phyloP scores from a whole-genome alignment of 2,113 vertebrate genomes.

The Forbesichthys agassizii region DNA sequence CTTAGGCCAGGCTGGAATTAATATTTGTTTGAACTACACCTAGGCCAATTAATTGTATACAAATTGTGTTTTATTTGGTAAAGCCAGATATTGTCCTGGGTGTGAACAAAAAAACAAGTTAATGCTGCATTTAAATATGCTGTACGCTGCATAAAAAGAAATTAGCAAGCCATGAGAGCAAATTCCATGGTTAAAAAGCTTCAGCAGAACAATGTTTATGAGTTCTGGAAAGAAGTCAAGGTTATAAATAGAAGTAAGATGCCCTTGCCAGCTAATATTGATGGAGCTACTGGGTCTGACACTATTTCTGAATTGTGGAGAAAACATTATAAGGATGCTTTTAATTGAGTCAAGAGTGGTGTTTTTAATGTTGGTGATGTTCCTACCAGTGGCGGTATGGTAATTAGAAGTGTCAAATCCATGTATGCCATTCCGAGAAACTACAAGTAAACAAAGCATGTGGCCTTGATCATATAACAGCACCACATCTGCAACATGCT shows the following conservation, averaged over 20 bases:
- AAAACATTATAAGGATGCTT: no score
- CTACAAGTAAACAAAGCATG: no score
- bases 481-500: no score
- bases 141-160: conserved; percentile 7
- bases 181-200: conserved; percentile 10
- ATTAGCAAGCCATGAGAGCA: conserved; percentile 3
- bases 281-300: no score
- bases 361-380: no score
- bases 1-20: conserved; percentile 5
- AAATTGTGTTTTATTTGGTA: not conserved
- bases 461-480: no score
- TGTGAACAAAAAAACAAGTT: conserved; percentile 4
- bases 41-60: not conserved
- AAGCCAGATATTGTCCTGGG: not conserved
- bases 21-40: not conserved
- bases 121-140: conserved; percentile 19
- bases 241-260: not conserved
- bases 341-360: no score
- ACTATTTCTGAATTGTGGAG: no score
- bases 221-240: conserved; percentile 5
- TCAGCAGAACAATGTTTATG: conserved; percentile 9
- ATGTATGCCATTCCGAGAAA: no score
- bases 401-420: no score
- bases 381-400: no score
- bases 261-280: no score